phyloP scores from a whole-genome alignment of 2,888 invertebrate genomes.

The Carterocephalus palaemon region DNA sequence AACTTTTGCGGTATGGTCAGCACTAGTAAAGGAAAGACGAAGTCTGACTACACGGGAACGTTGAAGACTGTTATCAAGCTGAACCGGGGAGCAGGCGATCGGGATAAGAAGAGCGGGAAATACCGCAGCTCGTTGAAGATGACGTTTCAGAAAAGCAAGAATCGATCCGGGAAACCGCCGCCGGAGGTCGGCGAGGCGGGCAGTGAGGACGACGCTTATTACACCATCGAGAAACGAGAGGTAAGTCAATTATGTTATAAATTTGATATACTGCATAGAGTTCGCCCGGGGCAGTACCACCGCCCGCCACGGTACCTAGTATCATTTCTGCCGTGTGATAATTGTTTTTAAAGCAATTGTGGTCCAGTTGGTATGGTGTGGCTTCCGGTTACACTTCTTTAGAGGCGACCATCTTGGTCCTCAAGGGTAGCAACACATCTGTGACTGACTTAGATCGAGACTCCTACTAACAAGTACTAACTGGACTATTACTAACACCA shows the following conservation, averaged over 20 bases:
- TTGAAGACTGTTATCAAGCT: slow-evolving; percentile 91
- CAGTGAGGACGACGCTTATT: slow-evolving; percentile 73
- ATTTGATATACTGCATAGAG: not conserved
- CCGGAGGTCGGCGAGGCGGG: slow-evolving; percentile 58
- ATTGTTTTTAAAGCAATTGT: too few relatives aligned
- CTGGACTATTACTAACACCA: too few relatives aligned
- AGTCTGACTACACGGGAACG: slow-evolving; percentile 85
- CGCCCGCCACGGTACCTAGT: too few relatives aligned
- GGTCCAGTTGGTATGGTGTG: too few relatives aligned
- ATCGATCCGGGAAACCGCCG: slow-evolving; percentile 77
- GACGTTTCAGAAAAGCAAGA: slow-evolving; percentile 86
- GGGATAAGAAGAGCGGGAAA: slow-evolving; percentile 81
- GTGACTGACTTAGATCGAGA: too few relatives aligned
- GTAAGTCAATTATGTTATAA: slow-evolving; percentile 47
- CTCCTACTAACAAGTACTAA: too few relatives aligned
- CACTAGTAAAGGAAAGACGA: slow-evolving; percentile 46
- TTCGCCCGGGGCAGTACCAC: not conserved
- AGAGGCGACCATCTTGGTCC: too few relatives aligned
- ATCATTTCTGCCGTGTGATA: too few relatives aligned
- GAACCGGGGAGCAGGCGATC: slow-evolving; percentile 73
- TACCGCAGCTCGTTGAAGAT: slow-evolving; percentile 86
- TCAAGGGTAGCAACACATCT: too few relatives aligned
- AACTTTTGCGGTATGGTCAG: slow-evolving; percentile 44
- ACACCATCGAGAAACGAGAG: slow-evolving; percentile 83
- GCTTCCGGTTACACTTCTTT: too few relatives aligned